Percentiles rank a stretch among this genome's conserved stretches.
Evolutionary conservation across 1,140 invertebrate genomes (phyloP).

Genomic region (Drosophila albomicans): DNA sequence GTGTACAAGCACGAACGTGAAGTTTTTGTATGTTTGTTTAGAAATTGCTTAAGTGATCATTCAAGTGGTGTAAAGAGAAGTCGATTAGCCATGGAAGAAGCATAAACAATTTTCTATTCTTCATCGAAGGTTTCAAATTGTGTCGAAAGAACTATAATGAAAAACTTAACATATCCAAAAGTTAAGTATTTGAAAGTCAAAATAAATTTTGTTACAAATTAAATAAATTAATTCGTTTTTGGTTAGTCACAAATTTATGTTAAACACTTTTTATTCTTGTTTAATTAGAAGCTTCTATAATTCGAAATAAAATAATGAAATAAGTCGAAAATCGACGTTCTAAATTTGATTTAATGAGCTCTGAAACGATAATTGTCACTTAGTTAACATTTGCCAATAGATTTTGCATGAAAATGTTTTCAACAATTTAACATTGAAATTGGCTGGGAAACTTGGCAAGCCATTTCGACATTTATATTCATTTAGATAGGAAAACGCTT

Average conservation of each 20-base stretch:
- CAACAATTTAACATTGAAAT: slow-evolving; percentile 21
- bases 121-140: no score
- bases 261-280: neutral
- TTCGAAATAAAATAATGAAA: no score
- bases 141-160: no score
- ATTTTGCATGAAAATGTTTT: slow-evolving; percentile 4
- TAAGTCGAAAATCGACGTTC: neutral
- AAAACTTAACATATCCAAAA: no score
- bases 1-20: neutral
- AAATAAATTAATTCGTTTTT: neutral
- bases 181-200: neutral
- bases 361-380: neutral
- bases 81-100: neutral
- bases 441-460: slow-evolving; percentile 16
- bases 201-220: neutral
- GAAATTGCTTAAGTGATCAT: slow-evolving; percentile 5
- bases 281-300: neutral
- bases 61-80: neutral
- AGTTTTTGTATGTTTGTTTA: neutral
- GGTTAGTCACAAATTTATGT: neutral
- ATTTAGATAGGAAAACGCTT: neutral
- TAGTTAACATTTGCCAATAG: neutral
- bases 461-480: neutral
- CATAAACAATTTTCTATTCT: neutral
- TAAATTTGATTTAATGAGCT: neutral